Evolutionary conservation across 2,113 vertebrate species (phyloP).

Genomic region (Gallinago jamesoni): DNA sequence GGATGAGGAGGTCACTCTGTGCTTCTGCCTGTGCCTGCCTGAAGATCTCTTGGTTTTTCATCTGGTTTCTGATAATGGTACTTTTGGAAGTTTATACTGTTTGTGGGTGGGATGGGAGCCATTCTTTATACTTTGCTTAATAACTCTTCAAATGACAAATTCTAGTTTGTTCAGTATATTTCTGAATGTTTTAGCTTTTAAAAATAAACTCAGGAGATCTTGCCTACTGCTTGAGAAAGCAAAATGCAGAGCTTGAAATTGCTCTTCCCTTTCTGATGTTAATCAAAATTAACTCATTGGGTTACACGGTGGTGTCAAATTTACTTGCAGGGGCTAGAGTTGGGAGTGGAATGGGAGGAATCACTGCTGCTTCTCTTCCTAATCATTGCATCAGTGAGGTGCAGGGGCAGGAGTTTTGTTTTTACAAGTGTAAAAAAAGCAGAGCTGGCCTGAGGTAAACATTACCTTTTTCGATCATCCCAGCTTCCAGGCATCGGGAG

Average conservation of each 20-base stretch:
- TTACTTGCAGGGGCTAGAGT: neutral
- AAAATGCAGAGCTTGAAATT: neutral
- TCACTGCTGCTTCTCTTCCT: neutral
- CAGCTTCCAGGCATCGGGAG: neutral
- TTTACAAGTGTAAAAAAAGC: neutral
- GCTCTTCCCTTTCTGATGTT: neutral
- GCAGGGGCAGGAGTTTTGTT: neutral
- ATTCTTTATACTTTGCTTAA: neutral
- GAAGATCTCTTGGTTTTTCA: neutral
- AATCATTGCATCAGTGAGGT: neutral
- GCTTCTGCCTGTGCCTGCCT: neutral
- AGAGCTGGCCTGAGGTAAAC: neutral
- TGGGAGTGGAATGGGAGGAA: neutral
- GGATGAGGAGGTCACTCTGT: neutral
- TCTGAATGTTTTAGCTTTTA: neutral
- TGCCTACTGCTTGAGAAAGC: neutral
- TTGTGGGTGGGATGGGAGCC: neutral
- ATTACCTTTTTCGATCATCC: neutral
- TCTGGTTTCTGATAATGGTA: neutral
- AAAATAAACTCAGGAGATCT: neutral
- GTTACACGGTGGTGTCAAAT: accelerated
- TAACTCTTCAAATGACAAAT: neutral
- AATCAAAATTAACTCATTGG: neutral
- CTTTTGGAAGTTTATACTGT: neutral
- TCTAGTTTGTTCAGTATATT: neutral